Base-by-base conservation (phyloP, 2,113 vertebrate species). In the Prochilodus magdalenae region DNA sequence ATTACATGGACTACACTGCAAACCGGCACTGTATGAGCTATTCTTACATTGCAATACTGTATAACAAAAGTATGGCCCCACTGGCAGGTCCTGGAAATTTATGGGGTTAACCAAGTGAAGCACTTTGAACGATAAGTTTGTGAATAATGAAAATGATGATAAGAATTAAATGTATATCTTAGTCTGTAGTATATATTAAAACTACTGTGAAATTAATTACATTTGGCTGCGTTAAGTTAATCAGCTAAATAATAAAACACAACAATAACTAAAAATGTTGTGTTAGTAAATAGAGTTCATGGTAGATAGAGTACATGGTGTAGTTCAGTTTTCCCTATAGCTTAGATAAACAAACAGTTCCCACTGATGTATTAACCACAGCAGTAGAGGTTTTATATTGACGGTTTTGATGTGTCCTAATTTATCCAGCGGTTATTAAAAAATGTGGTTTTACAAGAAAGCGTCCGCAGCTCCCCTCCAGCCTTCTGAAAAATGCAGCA, bases 391-490 rank as follows among this genome's bases (percentile, higher is more conserved):
- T 75, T 81, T 40, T 26, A 8, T 57, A 75, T 81, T 30, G 67
- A 66, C 77, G 24, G 79, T 60, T 84, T 84, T 71, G 73, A 81
- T 77, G 67, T 24, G 57, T 72, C 77, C 47, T n/a, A 44, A 75
- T 67, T 85, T 70, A 82, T 59, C 55, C 51, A 69, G 44, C 49
- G 49, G 57, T 51, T 79, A 75, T 75, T 63, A 82, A 82, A 82
- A 73, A 65, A 75, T 16, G n/a, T 74, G 13, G 26, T 74, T 81
- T 74, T 78, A 49, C 29, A 26, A 69, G 69, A 67, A 78, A 81
- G 81, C 36, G 55, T 75, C 77, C 66, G 57, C 71, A 77, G 70
- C 73, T 53, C 60, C 24, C 33, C 63, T 33, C 60, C 44, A 62
- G 40, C 62, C 53, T 40, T 77, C 16, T 59, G 62, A 78, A 84